Conservation (phyloP, 1,140 invertebrate genomes). For the Venustaconcha ellipsiformis region DNA sequence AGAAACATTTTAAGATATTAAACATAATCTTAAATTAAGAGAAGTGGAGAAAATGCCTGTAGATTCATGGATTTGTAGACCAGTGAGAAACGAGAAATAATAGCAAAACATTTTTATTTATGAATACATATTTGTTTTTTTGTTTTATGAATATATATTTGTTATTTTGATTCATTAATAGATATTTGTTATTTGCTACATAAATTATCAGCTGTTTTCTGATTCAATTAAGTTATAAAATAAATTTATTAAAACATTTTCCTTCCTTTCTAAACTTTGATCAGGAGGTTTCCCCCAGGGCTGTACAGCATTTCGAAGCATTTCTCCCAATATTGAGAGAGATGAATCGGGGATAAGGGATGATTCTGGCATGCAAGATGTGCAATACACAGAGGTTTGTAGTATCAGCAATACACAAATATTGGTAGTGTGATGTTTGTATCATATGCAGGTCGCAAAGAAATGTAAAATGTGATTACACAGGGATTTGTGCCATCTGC, state of each 20-base stretch:
- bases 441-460: too few species aligned
- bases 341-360: conserved; percentile 67
- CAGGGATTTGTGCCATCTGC: too few species aligned
- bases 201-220: not conserved
- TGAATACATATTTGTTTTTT: not conserved
- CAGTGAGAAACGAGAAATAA: too few species aligned
- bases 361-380: conserved; percentile 81
- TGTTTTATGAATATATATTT: not conserved
- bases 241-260: not conserved
- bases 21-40: too few species aligned
- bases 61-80: too few species aligned
- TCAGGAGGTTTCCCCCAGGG: conserved; percentile 77
- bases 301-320: conserved; percentile 82
- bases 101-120: too few species aligned
- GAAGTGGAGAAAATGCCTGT: too few species aligned
- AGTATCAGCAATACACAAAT: not conserved
- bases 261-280: conserved; percentile 9
- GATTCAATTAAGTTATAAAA: not conserved
- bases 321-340: conserved; percentile 87
- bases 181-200: not conserved
- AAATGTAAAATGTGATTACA: too few species aligned
- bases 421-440: too few species aligned
- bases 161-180: not conserved
- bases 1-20: too few species aligned
- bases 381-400: conserved; percentile 84